A percentile compares a stretch with the other conserved stretches of the same genome.
Evolutionary conservation across 2,113 vertebrate genomes (phyloP).

Genomic region (Carassius carassius): DNA sequence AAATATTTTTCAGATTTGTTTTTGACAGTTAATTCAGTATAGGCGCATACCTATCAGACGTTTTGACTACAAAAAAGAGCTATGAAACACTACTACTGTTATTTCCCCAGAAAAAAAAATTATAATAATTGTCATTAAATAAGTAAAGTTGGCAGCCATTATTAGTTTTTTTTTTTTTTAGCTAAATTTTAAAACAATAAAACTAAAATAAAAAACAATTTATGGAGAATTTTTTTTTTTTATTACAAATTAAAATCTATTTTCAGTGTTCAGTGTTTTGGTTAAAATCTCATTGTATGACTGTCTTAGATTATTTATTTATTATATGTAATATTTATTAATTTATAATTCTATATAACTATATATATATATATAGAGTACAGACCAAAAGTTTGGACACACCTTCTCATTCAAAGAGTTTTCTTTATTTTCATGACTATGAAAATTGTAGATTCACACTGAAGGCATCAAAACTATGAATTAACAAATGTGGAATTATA

Average conservation of each 20-base stretch:
- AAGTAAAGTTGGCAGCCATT: neutral
- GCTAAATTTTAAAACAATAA: neutral
- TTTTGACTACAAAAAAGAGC: neutral
- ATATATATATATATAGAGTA: neutral
- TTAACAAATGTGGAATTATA: no score
- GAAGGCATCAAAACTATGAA: no score
- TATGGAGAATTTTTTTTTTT: no score
- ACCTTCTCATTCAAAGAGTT: no score
- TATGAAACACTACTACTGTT: neutral
- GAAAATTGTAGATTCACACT: no score
- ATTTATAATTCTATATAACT: neutral
- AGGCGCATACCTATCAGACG: neutral
- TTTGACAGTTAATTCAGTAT: neutral
- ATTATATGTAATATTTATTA: neutral
- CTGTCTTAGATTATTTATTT: neutral
- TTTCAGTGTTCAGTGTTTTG: no score
- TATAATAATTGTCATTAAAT: neutral
- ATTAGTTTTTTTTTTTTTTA: neutral
- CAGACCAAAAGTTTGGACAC: no score
- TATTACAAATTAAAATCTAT: no score
- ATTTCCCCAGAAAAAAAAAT: no score
- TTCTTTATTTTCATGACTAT: no score
- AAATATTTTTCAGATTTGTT: neutral
- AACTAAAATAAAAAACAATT: no score
- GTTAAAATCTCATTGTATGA: neutral